Evolutionary conservation across 2,888 invertebrate genomes (phyloP).

Genomic region (Chaetoderma sp.): DNA sequence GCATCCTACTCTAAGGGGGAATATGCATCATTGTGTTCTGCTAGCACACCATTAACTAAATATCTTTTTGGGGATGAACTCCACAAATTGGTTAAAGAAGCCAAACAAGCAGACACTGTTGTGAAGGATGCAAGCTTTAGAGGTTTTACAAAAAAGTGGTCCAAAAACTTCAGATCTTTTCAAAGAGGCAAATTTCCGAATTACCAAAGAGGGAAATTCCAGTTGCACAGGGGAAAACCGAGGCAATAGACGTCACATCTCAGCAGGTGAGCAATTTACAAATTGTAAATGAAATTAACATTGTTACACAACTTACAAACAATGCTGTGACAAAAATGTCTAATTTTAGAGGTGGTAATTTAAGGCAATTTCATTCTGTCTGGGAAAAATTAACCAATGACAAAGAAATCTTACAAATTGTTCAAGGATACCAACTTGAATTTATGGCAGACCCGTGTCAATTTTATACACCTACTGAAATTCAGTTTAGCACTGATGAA

Average conservation of each 20-base stretch:
- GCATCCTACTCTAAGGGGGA: neutral
- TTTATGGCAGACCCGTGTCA: neutral
- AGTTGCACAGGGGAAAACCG: too few species aligned
- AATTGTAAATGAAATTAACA: too few species aligned
- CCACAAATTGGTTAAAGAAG: neutral
- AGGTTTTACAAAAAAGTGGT: too few species aligned
- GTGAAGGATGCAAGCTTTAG: too few species aligned
- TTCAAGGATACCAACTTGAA: neutral
- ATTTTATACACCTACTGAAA: neutral
- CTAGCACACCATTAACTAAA: neutral
- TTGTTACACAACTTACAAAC: too few species aligned
- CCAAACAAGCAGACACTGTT: neutral
- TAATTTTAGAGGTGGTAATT: neutral
- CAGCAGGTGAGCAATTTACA: too few species aligned
- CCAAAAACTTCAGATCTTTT: too few species aligned
- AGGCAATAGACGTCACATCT: too few species aligned
- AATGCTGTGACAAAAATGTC: too few species aligned
- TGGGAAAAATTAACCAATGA: conserved; percentile 5
- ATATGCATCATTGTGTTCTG: neutral
- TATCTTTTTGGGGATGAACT: neutral
- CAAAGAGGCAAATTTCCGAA: too few species aligned
- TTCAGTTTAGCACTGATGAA: neutral
- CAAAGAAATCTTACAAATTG: neutral
- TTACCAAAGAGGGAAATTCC: too few species aligned
- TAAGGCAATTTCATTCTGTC: neutral